phyloP scores from a whole-genome alignment of 2,797 vertebrate genomes.

The Toxotes lorentzi region DNA sequence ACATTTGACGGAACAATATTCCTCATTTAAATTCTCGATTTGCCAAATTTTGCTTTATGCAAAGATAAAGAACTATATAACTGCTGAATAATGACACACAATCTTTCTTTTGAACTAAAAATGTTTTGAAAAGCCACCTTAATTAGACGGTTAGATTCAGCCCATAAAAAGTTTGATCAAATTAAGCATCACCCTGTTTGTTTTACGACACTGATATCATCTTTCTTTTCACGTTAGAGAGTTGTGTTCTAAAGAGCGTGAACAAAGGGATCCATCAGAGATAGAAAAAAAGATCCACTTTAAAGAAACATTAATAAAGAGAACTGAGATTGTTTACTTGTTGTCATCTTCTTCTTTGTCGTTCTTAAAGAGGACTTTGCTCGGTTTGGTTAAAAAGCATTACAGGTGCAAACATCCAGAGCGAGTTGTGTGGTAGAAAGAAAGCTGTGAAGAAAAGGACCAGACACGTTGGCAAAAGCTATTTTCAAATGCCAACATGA shows the following conservation, averaged over 20 bases:
- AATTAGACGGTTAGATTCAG: slow-evolving; percentile 40
- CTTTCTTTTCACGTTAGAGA: slow-evolving; percentile 52
- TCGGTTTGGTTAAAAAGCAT: slow-evolving; percentile 22
- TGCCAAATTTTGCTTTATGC: slow-evolving; percentile 31
- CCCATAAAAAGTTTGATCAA: slow-evolving; percentile 50
- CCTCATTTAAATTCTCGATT: slow-evolving; percentile 28
- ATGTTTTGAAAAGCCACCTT: slow-evolving; percentile 26
- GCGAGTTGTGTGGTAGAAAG: background rate
- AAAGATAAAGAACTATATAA: slow-evolving; percentile 13
- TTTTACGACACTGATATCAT: slow-evolving; percentile 48
- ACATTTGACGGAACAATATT: slow-evolving; percentile 40
- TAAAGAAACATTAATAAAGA: slow-evolving; percentile 48
- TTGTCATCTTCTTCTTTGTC: slow-evolving; percentile 20
- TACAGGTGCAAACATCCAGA: slow-evolving; percentile 12
- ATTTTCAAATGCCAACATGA: slow-evolving; percentile 47
- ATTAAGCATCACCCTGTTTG: slow-evolving; percentile 51
- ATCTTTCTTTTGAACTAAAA: slow-evolving; percentile 26
- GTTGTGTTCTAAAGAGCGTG: slow-evolving; percentile 20
- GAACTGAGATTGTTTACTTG: slow-evolving; percentile 40
- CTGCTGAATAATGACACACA: slow-evolving; percentile 20
- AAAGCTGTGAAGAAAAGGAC: slow-evolving; percentile 1
- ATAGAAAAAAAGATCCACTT: slow-evolving; percentile 19
- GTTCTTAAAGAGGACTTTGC: slow-evolving; percentile 5
- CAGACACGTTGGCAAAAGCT: slow-evolving; percentile 2
- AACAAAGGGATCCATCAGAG: slow-evolving; percentile 49